A percentile compares a stretch with the other conserved stretches of the same genome.
These are phyloP conservation scores for Ellobius talpinus DNA, from an alignment of 2,113 vertebrate species.

Conservation along the genomic window DNA sequence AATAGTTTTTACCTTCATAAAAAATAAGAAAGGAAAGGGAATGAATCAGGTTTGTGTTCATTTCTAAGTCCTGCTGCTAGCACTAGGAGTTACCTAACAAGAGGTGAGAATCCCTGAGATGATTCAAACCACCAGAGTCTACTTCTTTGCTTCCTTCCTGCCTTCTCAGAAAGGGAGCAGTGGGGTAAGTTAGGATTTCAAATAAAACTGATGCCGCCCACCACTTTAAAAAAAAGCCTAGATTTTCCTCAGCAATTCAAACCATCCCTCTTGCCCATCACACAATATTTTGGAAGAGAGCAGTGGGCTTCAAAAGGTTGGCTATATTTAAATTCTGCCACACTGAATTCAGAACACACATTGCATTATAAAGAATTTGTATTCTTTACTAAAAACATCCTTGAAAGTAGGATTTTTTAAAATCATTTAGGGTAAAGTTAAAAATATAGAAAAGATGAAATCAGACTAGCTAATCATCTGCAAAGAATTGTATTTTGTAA, in stretches of 20 bases:
- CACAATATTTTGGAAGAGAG: not conserved
- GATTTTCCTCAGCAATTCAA: slow-evolving; percentile 28
- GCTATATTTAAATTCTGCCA: slow-evolving; percentile 51
- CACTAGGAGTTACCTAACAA: not conserved
- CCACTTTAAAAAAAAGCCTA: not conserved
- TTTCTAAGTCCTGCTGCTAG: not conserved
- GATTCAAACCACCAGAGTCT: not conserved
- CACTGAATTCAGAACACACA: slow-evolving; percentile 31
- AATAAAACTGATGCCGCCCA: not conserved
- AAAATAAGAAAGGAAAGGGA: slow-evolving; percentile 33
- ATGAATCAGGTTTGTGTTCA: not conserved
- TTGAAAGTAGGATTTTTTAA: slow-evolving; percentile 30
- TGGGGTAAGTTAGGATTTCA: slow-evolving; percentile 37
- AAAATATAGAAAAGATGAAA: slow-evolving; percentile 30
- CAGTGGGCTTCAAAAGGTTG: slow-evolving; percentile 3
- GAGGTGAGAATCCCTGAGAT: not conserved
- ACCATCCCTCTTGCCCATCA: not conserved
- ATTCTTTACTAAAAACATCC: slow-evolving; percentile 63
- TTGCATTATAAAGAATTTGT: slow-evolving; percentile 48
- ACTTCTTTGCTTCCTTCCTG: not conserved
- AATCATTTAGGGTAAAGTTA: slow-evolving; percentile 6
- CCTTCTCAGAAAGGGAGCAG: not conserved
- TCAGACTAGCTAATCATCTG: slow-evolving; percentile 27
- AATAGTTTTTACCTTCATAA: slow-evolving; percentile 35
- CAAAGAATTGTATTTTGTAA: slow-evolving; percentile 49